Evolutionary conservation across 1,140 invertebrate genomes (phyloP).

Genomic region (Paraescarpia echinospica): DNA sequence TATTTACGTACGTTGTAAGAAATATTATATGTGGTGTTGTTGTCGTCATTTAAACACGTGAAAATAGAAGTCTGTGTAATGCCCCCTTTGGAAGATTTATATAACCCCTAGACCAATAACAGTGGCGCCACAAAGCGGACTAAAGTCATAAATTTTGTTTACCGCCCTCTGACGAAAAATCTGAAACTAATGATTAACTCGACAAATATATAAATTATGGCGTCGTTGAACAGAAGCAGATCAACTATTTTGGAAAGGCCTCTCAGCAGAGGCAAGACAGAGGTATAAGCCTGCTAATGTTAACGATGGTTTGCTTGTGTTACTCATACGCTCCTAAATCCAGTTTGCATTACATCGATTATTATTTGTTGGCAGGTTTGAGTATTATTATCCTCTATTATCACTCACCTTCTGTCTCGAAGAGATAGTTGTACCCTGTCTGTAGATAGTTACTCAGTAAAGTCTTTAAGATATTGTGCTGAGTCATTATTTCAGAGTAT

Average conservation of each 20-base stretch:
- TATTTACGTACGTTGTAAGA: too few relatives aligned
- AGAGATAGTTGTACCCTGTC: not conserved
- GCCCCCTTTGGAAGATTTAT: too few relatives aligned
- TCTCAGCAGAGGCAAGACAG: slow-evolving; percentile 86
- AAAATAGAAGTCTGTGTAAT: too few relatives aligned
- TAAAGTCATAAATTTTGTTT: not conserved
- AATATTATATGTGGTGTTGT: too few relatives aligned
- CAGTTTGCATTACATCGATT: not conserved
- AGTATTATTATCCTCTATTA: not conserved
- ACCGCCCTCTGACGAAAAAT: not conserved
- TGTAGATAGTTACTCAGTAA: too few relatives aligned
- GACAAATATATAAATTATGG: slow-evolving; percentile 30
- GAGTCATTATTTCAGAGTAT: too few relatives aligned
- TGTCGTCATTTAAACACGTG: too few relatives aligned
- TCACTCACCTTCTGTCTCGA: not conserved
- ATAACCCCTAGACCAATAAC: not conserved
- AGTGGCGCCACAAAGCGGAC: not conserved
- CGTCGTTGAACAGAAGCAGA: slow-evolving; percentile 31
- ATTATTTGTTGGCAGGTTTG: slow-evolving; percentile 8
- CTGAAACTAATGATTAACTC: not conserved
- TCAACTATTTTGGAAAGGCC: slow-evolving; percentile 81
- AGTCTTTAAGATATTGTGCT: too few relatives aligned
- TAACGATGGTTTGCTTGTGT: not conserved
- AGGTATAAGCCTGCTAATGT: slow-evolving; percentile 65
- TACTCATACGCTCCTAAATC: too few relatives aligned